Base-by-base conservation (phyloP, 2,888 invertebrate species). In the Callyntrura guangdongensis region DNA sequence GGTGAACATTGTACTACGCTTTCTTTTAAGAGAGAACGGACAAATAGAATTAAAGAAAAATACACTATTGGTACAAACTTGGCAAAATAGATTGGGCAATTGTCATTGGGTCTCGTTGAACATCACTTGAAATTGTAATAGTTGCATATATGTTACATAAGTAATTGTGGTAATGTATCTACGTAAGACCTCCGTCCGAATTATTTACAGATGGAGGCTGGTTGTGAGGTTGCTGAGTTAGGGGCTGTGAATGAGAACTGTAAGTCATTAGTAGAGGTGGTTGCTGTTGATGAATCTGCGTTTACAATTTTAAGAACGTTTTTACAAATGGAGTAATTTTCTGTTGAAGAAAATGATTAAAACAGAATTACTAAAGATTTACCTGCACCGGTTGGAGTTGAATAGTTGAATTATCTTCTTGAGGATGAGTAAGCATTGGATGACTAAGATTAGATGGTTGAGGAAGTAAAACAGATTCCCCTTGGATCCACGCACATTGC, bases 401-500 rank as follows among this genome's bases (percentile, higher is more conserved):
- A 69, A 79, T 12, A 11, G 59, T 3, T 47, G 84, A 22, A 12
- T 88, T 84, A 12, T 91, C 91, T 25, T 91, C 91, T 20, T 17
- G 22, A 4, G 64, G 79, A 25, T 89, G 83, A 5, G 45, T 59
- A 53, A 72, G 82, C 22, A 86, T 49, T 25, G 90, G 69, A 20
- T 86, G 81, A 64, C 49, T 53, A 47, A 64, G 82, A 59, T 67
- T 87, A 12, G 87, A 61, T 17, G 72, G 87, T n/a, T 77, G 88
- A 36, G 89, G 86, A 56, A 89, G 36, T 53, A 91, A 17, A 12
- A 91, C 11, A 4, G 92, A 25, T 20, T 92, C 92, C 11, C 89
- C 90, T 45, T 82, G 96, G 53, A 96, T 94, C 12, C 98, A 96
- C 6, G 98, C 98, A 93, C 97, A 97, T 94, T 97, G 96, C 0